These are phyloP conservation scores for Sus scrofa DNA, from an alignment of 2,113 vertebrate species.

Conservation along the genomic window T2T-Sscrofa CM000818.6:10799001-10799500, in stretches of 20 bases:
- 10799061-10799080: not conserved
- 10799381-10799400: not conserved
- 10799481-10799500: conserved; percentile 1
- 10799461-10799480: not conserved
- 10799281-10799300: not conserved
- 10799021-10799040: not conserved
- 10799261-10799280: not conserved
- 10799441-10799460: not conserved
- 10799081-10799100: not conserved
- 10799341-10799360: not conserved
- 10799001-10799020: not conserved
- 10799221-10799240: not conserved
- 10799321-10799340: not conserved
- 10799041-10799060: not conserved
- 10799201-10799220: not conserved
- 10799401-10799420: not conserved
- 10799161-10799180: not conserved
- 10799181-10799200: not conserved
- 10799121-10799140: not conserved
- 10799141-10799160: not conserved
- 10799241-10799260: not conserved
- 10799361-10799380: conserved; percentile 30
- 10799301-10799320: not conserved
- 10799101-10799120: not conserved
- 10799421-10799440: not conserved